Evolutionary conservation across 1,140 invertebrate genomes (phyloP).

Genomic region (Caerostris extrusa): DNA sequence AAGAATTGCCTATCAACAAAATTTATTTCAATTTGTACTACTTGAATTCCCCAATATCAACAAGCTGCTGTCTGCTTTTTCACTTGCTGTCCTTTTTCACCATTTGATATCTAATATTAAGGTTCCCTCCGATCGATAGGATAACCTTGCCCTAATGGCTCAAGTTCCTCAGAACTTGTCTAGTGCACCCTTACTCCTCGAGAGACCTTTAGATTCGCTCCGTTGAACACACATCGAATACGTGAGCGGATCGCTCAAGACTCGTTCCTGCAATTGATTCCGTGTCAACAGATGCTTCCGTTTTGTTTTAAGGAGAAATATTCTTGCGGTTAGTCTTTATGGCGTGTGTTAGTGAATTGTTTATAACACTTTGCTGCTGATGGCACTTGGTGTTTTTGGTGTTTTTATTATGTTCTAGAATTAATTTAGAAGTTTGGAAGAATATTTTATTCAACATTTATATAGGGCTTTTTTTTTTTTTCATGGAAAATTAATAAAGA

Average conservation of each 20-base stretch:
- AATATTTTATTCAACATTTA: too few relatives aligned
- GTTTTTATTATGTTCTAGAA: too few relatives aligned
- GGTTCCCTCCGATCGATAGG: background rate
- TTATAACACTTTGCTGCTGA: background rate
- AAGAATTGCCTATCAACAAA: too few relatives aligned
- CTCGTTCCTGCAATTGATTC: background rate
- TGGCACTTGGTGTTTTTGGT: too few relatives aligned
- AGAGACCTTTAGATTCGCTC: background rate
- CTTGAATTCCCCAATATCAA: background rate
- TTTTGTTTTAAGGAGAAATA: background rate
- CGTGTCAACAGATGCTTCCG: conserved; percentile 26
- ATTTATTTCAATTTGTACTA: too few relatives aligned
- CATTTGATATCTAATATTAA: conserved; percentile 16
- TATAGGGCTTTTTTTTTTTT: too few relatives aligned
- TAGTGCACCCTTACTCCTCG: background rate
- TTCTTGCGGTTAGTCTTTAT: background rate
- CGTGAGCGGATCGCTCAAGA: background rate
- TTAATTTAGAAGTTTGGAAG: too few relatives aligned
- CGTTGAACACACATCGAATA: conserved; percentile 20
- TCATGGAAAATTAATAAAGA: too few relatives aligned
- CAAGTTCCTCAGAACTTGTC: conserved; percentile 30
- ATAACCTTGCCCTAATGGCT: conserved; percentile 6
- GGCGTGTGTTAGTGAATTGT: background rate
- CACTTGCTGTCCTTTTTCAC: too few relatives aligned
- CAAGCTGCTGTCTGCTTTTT: background rate